Conservation (phyloP, 2,888 invertebrate species). For the Chamaedrilus cognettii region DNA sequence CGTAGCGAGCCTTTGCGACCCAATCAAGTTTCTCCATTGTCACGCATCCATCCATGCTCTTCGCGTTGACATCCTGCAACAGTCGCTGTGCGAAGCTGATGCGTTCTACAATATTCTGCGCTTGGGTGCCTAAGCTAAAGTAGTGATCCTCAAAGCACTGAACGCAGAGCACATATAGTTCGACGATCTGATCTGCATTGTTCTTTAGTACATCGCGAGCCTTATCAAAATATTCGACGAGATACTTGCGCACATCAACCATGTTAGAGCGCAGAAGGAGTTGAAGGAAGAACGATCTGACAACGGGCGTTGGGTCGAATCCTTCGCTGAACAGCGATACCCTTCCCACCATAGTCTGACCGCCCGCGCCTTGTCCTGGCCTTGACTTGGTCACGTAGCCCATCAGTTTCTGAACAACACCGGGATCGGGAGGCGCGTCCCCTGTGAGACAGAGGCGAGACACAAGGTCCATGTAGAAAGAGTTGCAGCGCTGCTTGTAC, state of each 20-base stretch:
- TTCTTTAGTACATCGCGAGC: slow-evolving; percentile 28
- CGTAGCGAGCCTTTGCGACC: slow-evolving; percentile 30
- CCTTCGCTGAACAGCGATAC: slow-evolving; percentile 44
- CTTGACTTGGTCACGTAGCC: slow-evolving; percentile 29
- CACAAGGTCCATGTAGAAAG: slow-evolving; percentile 40
- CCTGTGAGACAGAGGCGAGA: slow-evolving; percentile 36
- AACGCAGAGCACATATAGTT: slow-evolving; percentile 41
- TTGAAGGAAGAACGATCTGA: slow-evolving; percentile 48
- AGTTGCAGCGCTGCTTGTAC: slow-evolving; percentile 35
- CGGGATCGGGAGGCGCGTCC: slow-evolving; percentile 30
- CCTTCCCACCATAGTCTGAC: slow-evolving; percentile 20
- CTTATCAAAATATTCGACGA: slow-evolving; percentile 42
- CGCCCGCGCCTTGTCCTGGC: background rate
- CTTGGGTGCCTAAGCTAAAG: no score
- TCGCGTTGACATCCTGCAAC: no score
- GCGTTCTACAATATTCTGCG: no score
- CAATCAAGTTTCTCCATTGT: no score
- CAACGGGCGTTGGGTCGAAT: slow-evolving; percentile 49
- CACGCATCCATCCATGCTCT: no score
- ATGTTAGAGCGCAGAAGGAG: slow-evolving; percentile 45
- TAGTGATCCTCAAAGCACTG: slow-evolving; percentile 47
- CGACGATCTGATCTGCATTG: slow-evolving; percentile 27
- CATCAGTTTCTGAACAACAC: slow-evolving; percentile 33
- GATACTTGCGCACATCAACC: slow-evolving; percentile 37
- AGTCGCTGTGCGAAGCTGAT: no score